Conservation (phyloP, 1,140 invertebrate species). For the Macrobrachium nipponense region DNA sequence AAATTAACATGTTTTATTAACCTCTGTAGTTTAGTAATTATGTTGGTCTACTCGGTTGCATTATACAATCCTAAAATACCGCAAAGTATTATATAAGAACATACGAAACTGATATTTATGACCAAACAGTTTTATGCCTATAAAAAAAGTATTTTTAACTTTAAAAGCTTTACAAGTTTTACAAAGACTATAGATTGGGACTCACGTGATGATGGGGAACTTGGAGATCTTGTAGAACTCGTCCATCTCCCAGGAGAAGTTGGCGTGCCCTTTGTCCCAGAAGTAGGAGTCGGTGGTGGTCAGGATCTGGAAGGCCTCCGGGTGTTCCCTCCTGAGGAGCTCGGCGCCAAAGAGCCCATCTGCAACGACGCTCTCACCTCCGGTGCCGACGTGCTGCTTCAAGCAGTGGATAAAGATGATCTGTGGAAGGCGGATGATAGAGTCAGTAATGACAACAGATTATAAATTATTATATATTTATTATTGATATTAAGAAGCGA, state of each 20-base stretch:
- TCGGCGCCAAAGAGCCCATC: constrained; percentile 75
- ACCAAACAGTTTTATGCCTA: not conserved
- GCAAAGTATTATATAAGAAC: no score
- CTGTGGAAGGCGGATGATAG: constrained; percentile 62
- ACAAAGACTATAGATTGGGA: not conserved
- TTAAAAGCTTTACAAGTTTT: no score
- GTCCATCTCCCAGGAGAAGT: constrained; percentile 31
- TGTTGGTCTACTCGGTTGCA: no score
- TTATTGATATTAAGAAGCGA: no score
- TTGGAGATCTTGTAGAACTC: constrained; percentile 50
- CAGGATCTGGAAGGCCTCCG: constrained; percentile 72
- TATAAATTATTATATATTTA: no score
- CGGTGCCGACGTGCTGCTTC: constrained; percentile 74
- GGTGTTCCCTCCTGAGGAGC: constrained; percentile 72
- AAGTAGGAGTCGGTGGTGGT: constrained; percentile 73
- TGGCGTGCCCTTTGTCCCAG: constrained; percentile 46
- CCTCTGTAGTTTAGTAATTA: no score
- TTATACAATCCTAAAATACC: no score
- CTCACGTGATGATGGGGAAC: constrained; percentile 34
- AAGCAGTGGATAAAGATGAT: constrained; percentile 77
- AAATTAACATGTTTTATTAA: no score
- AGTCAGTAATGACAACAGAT: no score
- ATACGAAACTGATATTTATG: no score
- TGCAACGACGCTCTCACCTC: constrained; percentile 75
- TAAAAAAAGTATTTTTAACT: not conserved